These are phyloP conservation scores for Monochamus alternatus DNA, from an alignment of 2,888 invertebrate species.

Conservation along the genomic window DNA sequence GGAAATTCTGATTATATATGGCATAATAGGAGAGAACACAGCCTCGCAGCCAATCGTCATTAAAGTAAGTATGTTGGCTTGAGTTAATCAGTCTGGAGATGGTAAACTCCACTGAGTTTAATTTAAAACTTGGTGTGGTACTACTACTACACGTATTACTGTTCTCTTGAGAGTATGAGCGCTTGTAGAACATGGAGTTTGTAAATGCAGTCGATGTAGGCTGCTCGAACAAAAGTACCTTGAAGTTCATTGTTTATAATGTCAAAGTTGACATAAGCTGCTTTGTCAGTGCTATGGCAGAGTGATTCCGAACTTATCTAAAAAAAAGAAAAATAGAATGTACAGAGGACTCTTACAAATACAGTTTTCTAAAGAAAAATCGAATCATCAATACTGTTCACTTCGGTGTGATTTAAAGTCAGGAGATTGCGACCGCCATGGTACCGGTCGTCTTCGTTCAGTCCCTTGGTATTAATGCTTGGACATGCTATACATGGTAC, in stretches of 20 bases:
- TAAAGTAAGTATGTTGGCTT: constrained; percentile 46
- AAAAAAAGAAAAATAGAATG: no score
- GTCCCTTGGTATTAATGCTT: no score
- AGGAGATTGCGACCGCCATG: no score
- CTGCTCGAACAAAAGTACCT: not conserved
- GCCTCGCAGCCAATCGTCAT: constrained; percentile 54
- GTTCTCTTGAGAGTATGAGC: constrained; percentile 21
- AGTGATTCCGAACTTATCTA: no score
- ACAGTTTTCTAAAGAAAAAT: no score
- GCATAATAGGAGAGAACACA: constrained; percentile 48
- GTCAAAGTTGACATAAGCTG: not conserved
- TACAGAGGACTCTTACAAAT: no score
- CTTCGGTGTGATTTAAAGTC: no score
- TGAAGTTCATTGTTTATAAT: not conserved
- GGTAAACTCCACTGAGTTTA: constrained; percentile 40
- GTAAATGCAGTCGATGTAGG: not conserved
- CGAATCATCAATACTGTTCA: no score
- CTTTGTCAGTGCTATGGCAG: not conserved
- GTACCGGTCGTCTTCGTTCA: no score
- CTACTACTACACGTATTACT: constrained; percentile 30
- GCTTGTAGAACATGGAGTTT: not conserved
- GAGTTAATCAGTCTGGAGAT: constrained; percentile 42
- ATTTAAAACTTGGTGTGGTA: constrained; percentile 31
- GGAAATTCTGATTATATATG: constrained; percentile 47
- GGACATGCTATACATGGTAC: no score